A percentile compares a stretch with the other conserved stretches of the same genome.
phyloP scores from a whole-genome alignment of 2,797 vertebrate species.

The Erethizon dorsatum region DNA sequence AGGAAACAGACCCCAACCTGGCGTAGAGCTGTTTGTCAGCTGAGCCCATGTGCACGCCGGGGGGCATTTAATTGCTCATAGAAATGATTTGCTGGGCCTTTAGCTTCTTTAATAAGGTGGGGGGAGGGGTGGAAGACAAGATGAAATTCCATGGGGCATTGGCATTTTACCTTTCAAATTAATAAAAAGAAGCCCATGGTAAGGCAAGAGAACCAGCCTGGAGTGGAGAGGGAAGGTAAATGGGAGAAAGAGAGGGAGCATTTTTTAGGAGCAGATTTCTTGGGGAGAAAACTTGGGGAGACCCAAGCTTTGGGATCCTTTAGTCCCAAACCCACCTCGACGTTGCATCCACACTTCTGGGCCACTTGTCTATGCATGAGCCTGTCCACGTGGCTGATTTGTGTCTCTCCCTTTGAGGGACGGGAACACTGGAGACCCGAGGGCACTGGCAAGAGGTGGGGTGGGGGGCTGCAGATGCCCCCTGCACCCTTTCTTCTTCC shows the following conservation, averaged over 20 bases:
- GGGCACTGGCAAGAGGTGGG: accelerated
- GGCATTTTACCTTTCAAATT: conserved; percentile 36
- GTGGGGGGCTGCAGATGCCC: accelerated
- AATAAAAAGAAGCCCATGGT: background rate
- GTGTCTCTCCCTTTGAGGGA: accelerated
- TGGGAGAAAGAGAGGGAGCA: accelerated
- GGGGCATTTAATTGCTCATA: conserved; percentile 71
- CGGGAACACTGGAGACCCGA: background rate
- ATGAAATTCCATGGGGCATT: background rate
- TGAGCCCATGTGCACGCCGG: background rate
- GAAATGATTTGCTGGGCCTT: conserved; percentile 80
- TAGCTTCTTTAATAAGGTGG: conserved; percentile 77
- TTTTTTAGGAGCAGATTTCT: accelerated
- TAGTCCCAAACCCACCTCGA: background rate
- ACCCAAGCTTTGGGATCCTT: background rate
- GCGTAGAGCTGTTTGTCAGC: background rate
- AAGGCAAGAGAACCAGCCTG: background rate
- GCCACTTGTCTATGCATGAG: accelerated
- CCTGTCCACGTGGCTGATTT: accelerated
- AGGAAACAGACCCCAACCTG: background rate
- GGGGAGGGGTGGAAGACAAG: background rate
- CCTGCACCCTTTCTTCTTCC: background rate
- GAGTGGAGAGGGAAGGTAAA: accelerated
- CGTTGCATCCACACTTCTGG: accelerated
- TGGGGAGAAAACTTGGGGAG: background rate